Base-by-base conservation (phyloP, 2,888 invertebrate species). In the Meteorus colon region DNA sequence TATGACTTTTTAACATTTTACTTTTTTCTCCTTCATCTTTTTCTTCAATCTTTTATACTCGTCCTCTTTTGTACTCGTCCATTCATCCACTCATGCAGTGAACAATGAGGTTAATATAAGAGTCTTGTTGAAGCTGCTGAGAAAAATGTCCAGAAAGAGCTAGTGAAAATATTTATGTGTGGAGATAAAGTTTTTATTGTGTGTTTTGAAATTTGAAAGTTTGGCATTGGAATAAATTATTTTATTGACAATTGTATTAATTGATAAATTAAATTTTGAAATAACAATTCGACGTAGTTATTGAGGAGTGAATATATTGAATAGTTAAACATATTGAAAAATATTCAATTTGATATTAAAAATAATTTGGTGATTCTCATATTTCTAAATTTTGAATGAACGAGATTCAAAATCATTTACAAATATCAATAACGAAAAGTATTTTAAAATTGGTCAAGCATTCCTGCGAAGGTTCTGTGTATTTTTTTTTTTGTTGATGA, bases 81-180 rank as follows among this genome's bases (percentile, higher is more conserved):
- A 31, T 62, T 62, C n/a, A 29, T 12, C 27, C 29, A 62, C 62
- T 62, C 62, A 62, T n/a, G n/a, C 19, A 1, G 29, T 62, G 16
- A 62, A 62, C 29, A 62, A 62, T 31, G 16, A 62, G 74, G 68
- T 68, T 74, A 8, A 14, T 59, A 31, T 27, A 60, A 65, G 62
- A n/a, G 31, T 5, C 62, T 16, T 31, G 29, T 62, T 62, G 60
- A 70, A 45, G 14, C 27, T 37, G 66, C 6, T 34, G 14, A 29
- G 4, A 31, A 51, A 27, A 69, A 55, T 3, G 4, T 16, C 6
- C 8, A 69, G 12, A 19, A 55, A 59, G 4, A 19, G 31, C 31
- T 2, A 31, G 16, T 5, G 12, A 19, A 55, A 16, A 69, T 55
- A 29, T 14, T 24, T 12, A 12, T n/a, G 6, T 8, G 4, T 19